phyloP scores from a whole-genome alignment of 2,888 invertebrate species.

The Neoitamus cyanurus region DNA sequence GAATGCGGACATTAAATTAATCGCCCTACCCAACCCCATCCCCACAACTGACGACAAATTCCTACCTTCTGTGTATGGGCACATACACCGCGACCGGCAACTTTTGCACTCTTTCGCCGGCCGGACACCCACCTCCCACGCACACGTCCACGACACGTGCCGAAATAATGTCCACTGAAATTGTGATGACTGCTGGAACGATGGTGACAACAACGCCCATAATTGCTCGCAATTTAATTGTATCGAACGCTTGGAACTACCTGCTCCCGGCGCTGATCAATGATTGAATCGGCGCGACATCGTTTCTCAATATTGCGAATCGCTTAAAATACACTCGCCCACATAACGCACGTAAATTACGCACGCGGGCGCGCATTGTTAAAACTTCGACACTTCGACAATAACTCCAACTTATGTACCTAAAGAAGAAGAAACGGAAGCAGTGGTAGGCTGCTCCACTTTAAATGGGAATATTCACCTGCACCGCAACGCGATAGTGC shows the following conservation, averaged over 20 bases:
- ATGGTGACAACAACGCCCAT: conserved; percentile 16
- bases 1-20: conserved; percentile 17
- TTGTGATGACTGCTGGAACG: background rate
- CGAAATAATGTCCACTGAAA: conserved; percentile 23
- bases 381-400: conserved; percentile 10
- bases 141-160: background rate
- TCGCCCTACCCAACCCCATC: background rate
- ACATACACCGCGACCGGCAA: background rate
- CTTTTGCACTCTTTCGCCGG: background rate
- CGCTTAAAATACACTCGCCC: background rate
- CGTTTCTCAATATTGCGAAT: background rate
- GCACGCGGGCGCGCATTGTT: background rate
- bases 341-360: background rate
- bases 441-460: conserved; percentile 23
- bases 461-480: conserved; percentile 28
- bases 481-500: background rate
- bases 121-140: background rate
- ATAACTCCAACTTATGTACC: conserved; percentile 44
- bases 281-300: conserved; percentile 18
- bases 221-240: conserved; percentile 13
- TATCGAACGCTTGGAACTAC: background rate
- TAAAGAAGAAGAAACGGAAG: conserved; percentile 37
- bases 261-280: conserved; percentile 25
- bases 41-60: background rate
- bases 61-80: background rate